Conservation (phyloP, 2,888 invertebrate genomes). For the Pseudococcus viburni region DNA sequence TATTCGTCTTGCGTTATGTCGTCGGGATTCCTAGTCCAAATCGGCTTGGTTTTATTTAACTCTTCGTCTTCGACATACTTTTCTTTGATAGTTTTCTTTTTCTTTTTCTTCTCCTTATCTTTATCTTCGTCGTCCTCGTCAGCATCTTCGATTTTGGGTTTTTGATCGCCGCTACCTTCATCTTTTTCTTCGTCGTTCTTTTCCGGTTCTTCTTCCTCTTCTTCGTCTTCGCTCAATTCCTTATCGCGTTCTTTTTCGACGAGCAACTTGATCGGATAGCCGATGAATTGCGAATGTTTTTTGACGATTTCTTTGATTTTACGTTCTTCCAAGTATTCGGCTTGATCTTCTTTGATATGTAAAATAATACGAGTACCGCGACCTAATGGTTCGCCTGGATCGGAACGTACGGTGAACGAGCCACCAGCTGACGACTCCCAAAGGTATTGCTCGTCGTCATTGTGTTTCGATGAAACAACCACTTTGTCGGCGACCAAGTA, state of each 20-base stretch:
- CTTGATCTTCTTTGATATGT: conserved; percentile 95
- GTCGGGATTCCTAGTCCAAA: conserved; percentile 98
- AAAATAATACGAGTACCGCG: conserved; percentile 96
- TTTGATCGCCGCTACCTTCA: conserved; percentile 74
- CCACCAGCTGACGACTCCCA: conserved; percentile 99
- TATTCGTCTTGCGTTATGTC: conserved; percentile 97
- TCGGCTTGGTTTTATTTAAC: conserved; percentile 96
- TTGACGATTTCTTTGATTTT: conserved; percentile 97
- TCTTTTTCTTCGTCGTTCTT: conserved; percentile 70
- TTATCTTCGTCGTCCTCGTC: conserved; percentile 78
- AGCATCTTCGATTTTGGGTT: conserved; percentile 82
- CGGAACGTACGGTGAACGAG: conserved; percentile 91
- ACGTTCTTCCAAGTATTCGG: conserved; percentile 94
- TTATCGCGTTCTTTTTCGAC: conserved; percentile 98
- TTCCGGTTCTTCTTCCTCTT: conserved; percentile 79
- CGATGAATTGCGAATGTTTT: conserved; percentile 99
- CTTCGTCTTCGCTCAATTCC: conserved; percentile 95
- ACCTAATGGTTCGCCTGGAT: conserved; percentile 81
- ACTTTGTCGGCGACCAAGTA: conserved; percentile 96
- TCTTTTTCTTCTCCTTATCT: conserved; percentile 78
- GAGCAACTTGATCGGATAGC: conserved; percentile 95
- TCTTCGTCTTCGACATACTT: conserved; percentile 99
- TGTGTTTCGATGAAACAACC: conserved; percentile 93
- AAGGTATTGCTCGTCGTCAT: conserved; percentile 97
- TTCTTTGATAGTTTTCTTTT: conserved; percentile 97